These are phyloP conservation scores for human (Homo sapiens) DNA, from an alignment of 2,113 vertebrate species.

Conservation along the genomic window DNA sequence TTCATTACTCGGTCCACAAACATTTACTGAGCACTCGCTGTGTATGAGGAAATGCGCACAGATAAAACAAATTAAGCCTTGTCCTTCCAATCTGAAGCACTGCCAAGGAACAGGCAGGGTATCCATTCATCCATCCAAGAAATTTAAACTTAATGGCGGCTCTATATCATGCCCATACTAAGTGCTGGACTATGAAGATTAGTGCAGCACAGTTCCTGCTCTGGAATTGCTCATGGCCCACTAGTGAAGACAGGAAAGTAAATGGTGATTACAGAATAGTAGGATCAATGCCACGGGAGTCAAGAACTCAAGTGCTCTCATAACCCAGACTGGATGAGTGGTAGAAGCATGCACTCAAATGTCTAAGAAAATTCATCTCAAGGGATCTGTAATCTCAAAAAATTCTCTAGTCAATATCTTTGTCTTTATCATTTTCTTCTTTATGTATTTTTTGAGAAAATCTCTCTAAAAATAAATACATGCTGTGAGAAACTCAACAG, in stretches of 20 bases:
- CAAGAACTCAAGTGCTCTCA: not conserved
- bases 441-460: not conserved
- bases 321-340: not conserved
- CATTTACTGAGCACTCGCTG: not conserved
- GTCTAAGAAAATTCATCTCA: not conserved
- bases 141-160: not conserved
- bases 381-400: not conserved
- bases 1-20: not conserved
- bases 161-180: not conserved
- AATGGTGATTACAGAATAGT: not conserved
- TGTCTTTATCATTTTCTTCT: not conserved
- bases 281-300: not conserved
- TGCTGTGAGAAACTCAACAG: not conserved
- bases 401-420: not conserved
- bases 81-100: not conserved
- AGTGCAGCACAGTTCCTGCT: not conserved
- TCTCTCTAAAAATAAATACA: not conserved
- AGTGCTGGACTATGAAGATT: not conserved
- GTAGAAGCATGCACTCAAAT: not conserved
- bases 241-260: not conserved
- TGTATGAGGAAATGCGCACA: not conserved
- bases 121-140: not conserved
- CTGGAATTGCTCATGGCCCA: not conserved
- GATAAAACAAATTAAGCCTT: not conserved
- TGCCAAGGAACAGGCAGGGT: not conserved